Evolutionary conservation across 2,113 vertebrate genomes (phyloP).

Genomic region (Ptychochromis oligacanthus): DNA sequence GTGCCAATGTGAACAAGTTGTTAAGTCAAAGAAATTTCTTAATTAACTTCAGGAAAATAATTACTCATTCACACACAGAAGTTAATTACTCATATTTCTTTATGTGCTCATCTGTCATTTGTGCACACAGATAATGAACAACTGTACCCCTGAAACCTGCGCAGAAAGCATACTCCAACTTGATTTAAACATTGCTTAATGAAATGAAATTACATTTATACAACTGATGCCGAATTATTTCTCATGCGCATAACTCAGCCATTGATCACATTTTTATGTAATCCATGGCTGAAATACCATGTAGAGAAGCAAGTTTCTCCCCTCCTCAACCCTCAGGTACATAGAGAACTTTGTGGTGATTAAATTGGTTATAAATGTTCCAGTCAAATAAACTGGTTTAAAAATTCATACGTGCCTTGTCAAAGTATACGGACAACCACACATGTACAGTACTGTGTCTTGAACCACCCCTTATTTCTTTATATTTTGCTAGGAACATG

Average conservation of each 20-base stretch:
- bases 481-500: not conserved
- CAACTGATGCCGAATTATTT: not conserved
- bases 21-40: constrained; percentile 1
- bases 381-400: not conserved
- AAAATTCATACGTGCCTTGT: not conserved
- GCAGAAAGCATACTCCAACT: not conserved
- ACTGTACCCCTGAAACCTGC: not conserved
- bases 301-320: not conserved
- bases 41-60: not conserved
- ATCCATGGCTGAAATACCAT: too few relatives aligned
- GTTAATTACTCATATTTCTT: not conserved
- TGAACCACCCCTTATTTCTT: not conserved
- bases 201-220: not conserved
- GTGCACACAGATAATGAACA: not conserved
- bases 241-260: not conserved
- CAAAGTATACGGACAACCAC: not conserved
- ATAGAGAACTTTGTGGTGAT: not conserved
- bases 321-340: not conserved
- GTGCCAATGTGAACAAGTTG: not conserved
- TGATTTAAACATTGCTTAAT: not conserved
- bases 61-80: not conserved
- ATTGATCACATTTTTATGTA: not conserved
- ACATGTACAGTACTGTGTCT: not conserved
- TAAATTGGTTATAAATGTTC: not conserved
- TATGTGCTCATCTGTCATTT: not conserved